These are phyloP conservation scores for Gymnocypris eckloni DNA, from an alignment of 2,797 vertebrate genomes.

Conservation along the genomic window DNA sequence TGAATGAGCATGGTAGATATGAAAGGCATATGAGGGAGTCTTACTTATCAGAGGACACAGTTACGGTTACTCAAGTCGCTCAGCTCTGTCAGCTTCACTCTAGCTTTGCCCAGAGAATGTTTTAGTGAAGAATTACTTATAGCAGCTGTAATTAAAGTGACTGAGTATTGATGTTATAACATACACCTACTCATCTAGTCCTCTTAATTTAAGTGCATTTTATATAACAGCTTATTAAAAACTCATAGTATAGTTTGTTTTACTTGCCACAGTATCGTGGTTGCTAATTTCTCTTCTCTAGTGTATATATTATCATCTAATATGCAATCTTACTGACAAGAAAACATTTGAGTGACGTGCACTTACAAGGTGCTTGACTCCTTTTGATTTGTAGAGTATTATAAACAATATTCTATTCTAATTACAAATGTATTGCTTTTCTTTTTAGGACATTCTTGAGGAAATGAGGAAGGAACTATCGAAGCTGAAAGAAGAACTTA, in stretches of 20 bases:
- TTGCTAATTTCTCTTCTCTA: not conserved
- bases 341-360: not conserved
- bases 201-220: conserved; percentile 1
- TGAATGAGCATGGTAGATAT: conserved; percentile 62
- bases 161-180: conserved; percentile 6
- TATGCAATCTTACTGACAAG: not conserved
- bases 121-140: not conserved
- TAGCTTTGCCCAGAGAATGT: not conserved
- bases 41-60: conserved; percentile 40
- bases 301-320: not conserved
- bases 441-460: conserved; percentile 92
- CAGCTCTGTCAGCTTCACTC: not conserved
- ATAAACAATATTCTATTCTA: not conserved
- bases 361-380: not conserved
- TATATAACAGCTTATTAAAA: not conserved
- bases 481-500: conserved; percentile 98
- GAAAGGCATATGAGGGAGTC: conserved; percentile 23
- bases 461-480: conserved; percentile 99
- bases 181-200: not conserved
- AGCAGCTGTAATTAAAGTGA: conserved; percentile 27
- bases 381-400: not conserved
- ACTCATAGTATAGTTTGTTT: not conserved
- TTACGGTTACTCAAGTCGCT: not conserved
- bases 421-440: conserved; percentile 7
- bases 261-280: not conserved